Base-by-base conservation (phyloP, 1,140 invertebrate genomes). In the Neodiprion pinetum region DNA sequence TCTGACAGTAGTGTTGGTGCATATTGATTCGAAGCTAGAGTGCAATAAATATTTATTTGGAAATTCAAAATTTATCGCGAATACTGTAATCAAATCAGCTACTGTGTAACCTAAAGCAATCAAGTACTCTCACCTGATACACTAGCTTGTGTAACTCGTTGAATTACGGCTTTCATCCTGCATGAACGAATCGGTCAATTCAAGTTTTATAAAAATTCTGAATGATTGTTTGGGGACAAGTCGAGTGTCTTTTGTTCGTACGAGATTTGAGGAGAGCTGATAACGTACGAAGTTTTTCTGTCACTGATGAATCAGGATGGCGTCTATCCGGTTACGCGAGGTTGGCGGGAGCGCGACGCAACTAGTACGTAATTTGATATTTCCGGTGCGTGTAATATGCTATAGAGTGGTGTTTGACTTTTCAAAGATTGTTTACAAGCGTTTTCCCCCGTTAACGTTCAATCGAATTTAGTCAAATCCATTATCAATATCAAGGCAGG, bases 131-230 rank as follows among this genome's bases (percentile, higher is more conserved):
- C 89, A 95, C 94, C 94, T 83, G 91, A 90, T 65, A 95, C 94
- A 82, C 91, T 94, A 40, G 94, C 94, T 80, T 91, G 91, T 70
- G 89, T 90, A 53, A 95, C 94, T 71, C 94, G 87, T 86, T 95
- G 94, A 78, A 95, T 91, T 75, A 95, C 84, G n/a, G 92, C 93
- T 86, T 92, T 93, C 93, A 94, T 94, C 82, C 74, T 82, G 11
- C 11, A 61, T 7, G 53, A 61, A 61, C 53, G 53, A 61, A 7
- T 61, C 7, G 3, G 28, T 40, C 4, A 1, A 40, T 40, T 40
- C 28, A 40, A 40, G 28, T 3, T 3, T 3, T 40, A 40, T 40
- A 0, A 0, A 40, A 40, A 40, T 40, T 40, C 5, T 5, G 28
- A 40, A 40, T 40, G 28, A 40, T 40, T 40, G 5, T 40, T 40